phyloP scores from a whole-genome alignment of 2,113 vertebrate genomes.

The Trematocara stigmaticum region DNA sequence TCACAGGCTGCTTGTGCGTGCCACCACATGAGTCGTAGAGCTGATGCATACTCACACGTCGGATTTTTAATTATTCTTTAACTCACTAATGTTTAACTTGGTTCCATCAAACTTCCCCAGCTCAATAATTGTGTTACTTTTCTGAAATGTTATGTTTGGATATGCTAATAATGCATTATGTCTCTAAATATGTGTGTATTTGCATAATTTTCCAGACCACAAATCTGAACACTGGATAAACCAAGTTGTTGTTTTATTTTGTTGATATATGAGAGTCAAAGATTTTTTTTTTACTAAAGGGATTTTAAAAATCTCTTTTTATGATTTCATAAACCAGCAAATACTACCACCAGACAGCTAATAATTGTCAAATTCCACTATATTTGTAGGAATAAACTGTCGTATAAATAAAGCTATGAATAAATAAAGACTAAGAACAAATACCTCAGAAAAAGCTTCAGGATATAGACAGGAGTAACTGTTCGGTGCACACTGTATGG shows the following conservation, averaged over 20 bases:
- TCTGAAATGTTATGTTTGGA: not conserved
- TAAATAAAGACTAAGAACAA: not conserved
- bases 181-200: not conserved
- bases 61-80: not conserved
- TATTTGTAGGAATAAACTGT: not conserved
- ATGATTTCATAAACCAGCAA: not conserved
- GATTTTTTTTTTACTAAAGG: not conserved
- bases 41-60: not conserved
- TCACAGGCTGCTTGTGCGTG: not conserved
- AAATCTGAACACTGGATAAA: not conserved
- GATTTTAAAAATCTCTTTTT: not conserved
- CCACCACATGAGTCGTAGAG: not conserved
- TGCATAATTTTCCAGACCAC: not conserved
- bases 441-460: not conserved
- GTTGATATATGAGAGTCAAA: not conserved
- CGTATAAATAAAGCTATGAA: not conserved
- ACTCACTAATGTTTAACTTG: not conserved
- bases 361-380: not conserved
- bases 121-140: not conserved
- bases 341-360: not conserved
- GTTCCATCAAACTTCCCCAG: not conserved
- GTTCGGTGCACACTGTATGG: not conserved
- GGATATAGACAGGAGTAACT: not conserved
- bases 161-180: not conserved
- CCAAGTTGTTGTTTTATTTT: not conserved